phyloP scores from a whole-genome alignment of 2,888 invertebrate species.

The Glaucopsyche alexis region DNA sequence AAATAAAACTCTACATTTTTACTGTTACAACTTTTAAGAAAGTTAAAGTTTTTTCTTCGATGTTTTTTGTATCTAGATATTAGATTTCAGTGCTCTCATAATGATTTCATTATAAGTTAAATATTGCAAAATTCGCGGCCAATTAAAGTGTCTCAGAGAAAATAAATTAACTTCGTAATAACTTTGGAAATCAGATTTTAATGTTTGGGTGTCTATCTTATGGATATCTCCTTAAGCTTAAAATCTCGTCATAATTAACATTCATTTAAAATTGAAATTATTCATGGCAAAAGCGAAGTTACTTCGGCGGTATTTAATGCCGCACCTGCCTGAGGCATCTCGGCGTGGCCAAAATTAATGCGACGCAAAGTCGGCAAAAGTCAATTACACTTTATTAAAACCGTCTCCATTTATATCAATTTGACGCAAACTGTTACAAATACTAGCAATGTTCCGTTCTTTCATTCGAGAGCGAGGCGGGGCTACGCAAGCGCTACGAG shows the following conservation, averaged over 20 bases:
- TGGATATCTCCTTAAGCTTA: constrained; percentile 51
- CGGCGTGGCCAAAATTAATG: constrained; percentile 78
- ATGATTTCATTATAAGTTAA: neutral
- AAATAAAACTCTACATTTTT: constrained; percentile 8
- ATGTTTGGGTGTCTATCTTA: constrained; percentile 42
- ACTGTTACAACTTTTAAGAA: neutral
- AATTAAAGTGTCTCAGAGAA: neutral
- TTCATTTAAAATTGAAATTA: constrained; percentile 75
- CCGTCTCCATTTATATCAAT: constrained; percentile 81
- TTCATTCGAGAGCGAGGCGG: constrained; percentile 74
- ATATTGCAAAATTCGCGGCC: neutral
- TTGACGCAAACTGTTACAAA: constrained; percentile 81
- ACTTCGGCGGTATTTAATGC: constrained; percentile 68
- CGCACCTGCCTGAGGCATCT: constrained; percentile 77
- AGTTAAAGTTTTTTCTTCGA: neutral
- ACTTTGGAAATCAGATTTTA: constrained; percentile 36
- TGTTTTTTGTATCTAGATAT: neutral
- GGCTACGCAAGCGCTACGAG: constrained; percentile 74
- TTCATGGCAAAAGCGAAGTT: constrained; percentile 70
- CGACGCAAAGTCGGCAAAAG: constrained; percentile 79
- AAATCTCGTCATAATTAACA: constrained; percentile 74
- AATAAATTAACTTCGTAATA: constrained; percentile 4
- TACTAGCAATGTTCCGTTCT: constrained; percentile 79
- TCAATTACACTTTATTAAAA: constrained; percentile 81
- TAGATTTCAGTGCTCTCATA: neutral